Base-by-base conservation (phyloP, 30 jellyfish, hydroid and myxozoan species). In the Mastigias papua region DNA sequence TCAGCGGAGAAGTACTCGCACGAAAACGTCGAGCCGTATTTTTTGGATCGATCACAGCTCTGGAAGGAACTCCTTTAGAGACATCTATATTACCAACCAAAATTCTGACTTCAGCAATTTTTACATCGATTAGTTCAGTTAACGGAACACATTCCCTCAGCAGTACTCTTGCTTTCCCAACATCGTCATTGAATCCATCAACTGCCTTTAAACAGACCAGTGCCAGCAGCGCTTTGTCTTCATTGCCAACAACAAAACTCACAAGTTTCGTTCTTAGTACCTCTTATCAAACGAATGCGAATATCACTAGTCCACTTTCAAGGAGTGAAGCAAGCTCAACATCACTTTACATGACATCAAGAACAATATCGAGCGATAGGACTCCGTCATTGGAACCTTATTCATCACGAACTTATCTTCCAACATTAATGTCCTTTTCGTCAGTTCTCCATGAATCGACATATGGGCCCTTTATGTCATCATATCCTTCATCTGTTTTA, bases 11-110 rank as follows among this genome's bases (percentile, higher is more conserved):
- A 6, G 51, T 69, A 1, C 93, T 25, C 22, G 54, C 54, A 4
- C 81, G 97, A 20, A 80, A 80, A 26, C 66, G 93, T 26, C 89
- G 97, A 9, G 97, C 88, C 13, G 78, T 92, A 21, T 93, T 79
- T 62, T 93, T 88, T 76, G 98, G 98, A 23, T 87, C 98, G 10
- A 89, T 93, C 10, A 88, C 94, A 51, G 98, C 98, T 35, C 64
- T 93, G 2, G 96, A 86, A 51, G 98, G 98, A 63, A 93, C 98
- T 0, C 98, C 98, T 0, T 78, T 84, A 30, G 86, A 71, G 51
- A 89, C 97, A 0, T 80, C 93, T 26, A 78, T 61, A 26, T 0
- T 81, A 23, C 93, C 97, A 2, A 64, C 97, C 1, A 73, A 30
- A 28, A 20, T 87, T n/a, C 19, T 65, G 15, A 29, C 84, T n/a